These are phyloP conservation scores for Drosophila macrospina DNA, from an alignment of 2,888 invertebrate species.

Conservation along the genomic window DNA sequence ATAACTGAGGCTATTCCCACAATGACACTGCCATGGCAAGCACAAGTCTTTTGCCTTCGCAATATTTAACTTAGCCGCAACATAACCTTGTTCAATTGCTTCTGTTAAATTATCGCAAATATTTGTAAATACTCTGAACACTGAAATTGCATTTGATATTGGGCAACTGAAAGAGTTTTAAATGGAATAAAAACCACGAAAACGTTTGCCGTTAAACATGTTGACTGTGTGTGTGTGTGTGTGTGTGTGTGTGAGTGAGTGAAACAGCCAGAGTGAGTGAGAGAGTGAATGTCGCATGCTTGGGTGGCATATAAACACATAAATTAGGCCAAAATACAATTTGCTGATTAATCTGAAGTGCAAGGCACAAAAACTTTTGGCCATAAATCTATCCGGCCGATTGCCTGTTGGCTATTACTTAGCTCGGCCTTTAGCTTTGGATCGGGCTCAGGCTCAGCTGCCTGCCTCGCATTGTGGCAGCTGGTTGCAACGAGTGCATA, in stretches of 20 bases:
- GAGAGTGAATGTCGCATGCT: constrained; percentile 12
- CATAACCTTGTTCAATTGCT: constrained; percentile 4
- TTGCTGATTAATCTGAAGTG: constrained; percentile 81
- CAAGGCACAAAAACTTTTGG: constrained; percentile 69
- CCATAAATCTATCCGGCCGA: constrained; percentile 70
- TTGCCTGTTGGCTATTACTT: constrained; percentile 31
- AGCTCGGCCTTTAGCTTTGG: constrained; percentile 11
- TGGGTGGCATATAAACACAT: constrained; percentile 44
- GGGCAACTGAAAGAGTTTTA: background rate
- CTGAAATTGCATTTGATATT: constrained; percentile 10
- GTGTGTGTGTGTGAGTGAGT: background rate
- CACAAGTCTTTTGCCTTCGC: too few species aligned
- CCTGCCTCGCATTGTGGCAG: constrained; percentile 46
- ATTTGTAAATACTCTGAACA: constrained; percentile 27
- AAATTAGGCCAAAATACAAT: constrained; percentile 79
- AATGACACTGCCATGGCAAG: background rate
- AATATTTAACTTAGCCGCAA: background rate
- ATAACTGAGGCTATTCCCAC: background rate
- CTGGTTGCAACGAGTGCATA: constrained; percentile 73
- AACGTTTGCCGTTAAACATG: constrained; percentile 9
- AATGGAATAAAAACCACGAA: background rate
- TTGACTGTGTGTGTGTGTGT: background rate
- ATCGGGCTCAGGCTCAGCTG: constrained; percentile 43
- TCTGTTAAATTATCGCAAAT: constrained; percentile 1
- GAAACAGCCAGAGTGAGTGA: background rate